These are phyloP conservation scores for Pterostichus madidus DNA, from an alignment of 2,888 invertebrate genomes.

Conservation along the genomic window DNA sequence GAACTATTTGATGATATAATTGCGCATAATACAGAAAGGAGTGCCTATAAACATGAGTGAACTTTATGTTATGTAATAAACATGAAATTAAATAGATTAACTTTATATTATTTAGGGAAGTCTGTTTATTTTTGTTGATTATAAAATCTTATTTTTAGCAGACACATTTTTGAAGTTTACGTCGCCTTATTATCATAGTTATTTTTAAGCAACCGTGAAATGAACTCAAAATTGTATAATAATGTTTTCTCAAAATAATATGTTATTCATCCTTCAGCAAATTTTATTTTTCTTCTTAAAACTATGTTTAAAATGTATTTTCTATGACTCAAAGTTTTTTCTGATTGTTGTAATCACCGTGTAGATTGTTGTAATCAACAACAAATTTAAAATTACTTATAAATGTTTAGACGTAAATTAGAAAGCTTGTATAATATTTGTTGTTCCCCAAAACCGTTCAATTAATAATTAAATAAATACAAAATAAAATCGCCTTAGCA, in stretches of 20 bases:
- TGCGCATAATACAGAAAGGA: neutral
- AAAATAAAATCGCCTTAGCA: too few species aligned
- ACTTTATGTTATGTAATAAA: neutral
- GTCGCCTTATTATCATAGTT: slow-evolving; percentile 11
- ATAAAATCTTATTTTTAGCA: slow-evolving; percentile 17
- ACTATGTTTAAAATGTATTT: neutral
- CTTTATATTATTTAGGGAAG: neutral
- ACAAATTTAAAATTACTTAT: too few species aligned
- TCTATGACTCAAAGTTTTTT: slow-evolving; percentile 3
- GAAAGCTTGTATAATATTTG: too few species aligned
- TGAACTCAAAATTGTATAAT: slow-evolving; percentile 2
- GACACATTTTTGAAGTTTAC: slow-evolving; percentile 2
- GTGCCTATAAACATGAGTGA: neutral
- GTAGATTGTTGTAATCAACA: too few species aligned
- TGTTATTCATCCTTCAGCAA: slow-evolving; percentile 26
- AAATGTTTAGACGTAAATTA: too few species aligned
- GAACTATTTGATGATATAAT: slow-evolving; percentile 42
- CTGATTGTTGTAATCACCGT: too few species aligned
- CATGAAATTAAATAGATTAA: neutral
- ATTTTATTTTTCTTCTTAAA: slow-evolving; percentile 3
- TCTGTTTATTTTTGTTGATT: slow-evolving; percentile 30
- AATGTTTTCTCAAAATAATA: slow-evolving; percentile 17
- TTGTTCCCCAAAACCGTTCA: too few species aligned
- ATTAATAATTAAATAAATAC: too few species aligned
- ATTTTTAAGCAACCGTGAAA: slow-evolving; percentile 33